Conservation (phyloP, 2,797 vertebrate genomes). For the Serranus cabrilla region DNA sequence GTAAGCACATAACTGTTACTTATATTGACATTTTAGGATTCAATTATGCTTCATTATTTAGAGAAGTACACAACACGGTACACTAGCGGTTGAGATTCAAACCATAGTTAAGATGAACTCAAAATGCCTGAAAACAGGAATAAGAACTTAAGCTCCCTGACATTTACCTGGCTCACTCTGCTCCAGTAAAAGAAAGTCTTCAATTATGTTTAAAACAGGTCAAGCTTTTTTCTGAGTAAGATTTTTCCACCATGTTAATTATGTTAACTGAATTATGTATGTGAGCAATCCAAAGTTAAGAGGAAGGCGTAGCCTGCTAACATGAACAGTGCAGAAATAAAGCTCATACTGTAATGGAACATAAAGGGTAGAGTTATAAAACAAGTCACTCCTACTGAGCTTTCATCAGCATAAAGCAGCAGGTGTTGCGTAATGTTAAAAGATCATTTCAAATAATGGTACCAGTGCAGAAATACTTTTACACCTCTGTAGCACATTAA, state of each 20-base stretch:
- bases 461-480: neutral
- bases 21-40: slow-evolving; percentile 53
- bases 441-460: slow-evolving; percentile 11
- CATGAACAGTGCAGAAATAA: slow-evolving; percentile 6
- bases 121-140: slow-evolving; percentile 2
- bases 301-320: slow-evolving; percentile 18
- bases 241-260: slow-evolving; percentile 38
- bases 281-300: slow-evolving; percentile 31
- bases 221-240: slow-evolving; percentile 5
- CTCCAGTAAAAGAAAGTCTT: slow-evolving; percentile 10
- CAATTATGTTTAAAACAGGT: slow-evolving; percentile 29
- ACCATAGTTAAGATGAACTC: neutral
- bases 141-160: neutral
- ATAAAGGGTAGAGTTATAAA: slow-evolving; percentile 22
- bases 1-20: slow-evolving; percentile 50
- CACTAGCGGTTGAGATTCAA: slow-evolving; percentile 12
- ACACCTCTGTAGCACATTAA: slow-evolving; percentile 9
- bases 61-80: slow-evolving; percentile 5
- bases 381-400: slow-evolving; percentile 10
- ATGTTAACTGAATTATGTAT: slow-evolving; percentile 59
- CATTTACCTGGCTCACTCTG: neutral
- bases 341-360: slow-evolving; percentile 17
- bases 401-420: slow-evolving; percentile 25
- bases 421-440: slow-evolving; percentile 1
- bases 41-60: slow-evolving; percentile 55